Conservation (phyloP, 2,888 invertebrate genomes). For the Lasioglossum calceatum region DNA sequence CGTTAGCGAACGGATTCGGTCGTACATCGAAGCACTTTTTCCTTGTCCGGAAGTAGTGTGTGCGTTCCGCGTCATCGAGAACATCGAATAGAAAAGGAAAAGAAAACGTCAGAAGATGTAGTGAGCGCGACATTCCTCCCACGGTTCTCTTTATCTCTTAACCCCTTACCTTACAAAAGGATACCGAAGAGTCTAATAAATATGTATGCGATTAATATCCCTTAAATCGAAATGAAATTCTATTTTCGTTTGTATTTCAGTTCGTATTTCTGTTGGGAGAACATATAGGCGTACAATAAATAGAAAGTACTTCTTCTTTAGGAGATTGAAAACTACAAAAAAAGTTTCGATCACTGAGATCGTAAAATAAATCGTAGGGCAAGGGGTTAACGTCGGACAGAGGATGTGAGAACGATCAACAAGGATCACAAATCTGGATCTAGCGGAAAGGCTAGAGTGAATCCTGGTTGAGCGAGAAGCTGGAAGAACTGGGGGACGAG, state of each 20-base stretch:
- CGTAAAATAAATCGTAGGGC: too few relatives aligned
- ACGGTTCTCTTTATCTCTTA: not conserved
- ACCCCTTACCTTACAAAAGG: too few relatives aligned
- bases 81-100: constrained; percentile 5
- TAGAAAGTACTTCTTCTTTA: too few relatives aligned
- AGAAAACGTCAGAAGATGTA: not conserved
- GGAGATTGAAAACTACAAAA: too few relatives aligned
- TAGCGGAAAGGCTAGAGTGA: not conserved
- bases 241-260: too few relatives aligned
- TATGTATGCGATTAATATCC: too few relatives aligned
- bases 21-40: constrained; percentile 15
- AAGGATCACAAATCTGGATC: constrained; percentile 15
- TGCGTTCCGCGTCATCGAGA: constrained; percentile 44
- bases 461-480: constrained; percentile 30
- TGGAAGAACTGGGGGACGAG: constrained; percentile 1
- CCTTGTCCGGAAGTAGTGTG: constrained; percentile 29
- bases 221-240: too few relatives aligned
- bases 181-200: too few relatives aligned
- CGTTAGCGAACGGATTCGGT: constrained; percentile 47
- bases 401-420: constrained; percentile 10
- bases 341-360: too few relatives aligned
- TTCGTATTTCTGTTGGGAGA: too few relatives aligned
- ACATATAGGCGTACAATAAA: too few relatives aligned
- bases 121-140: not conserved
- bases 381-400: not conserved